A percentile compares a stretch with the other conserved stretches of the same genome.
Conservation (phyloP, 1,140 invertebrate genomes). For the Drosophila pseudoobscura region DNA sequence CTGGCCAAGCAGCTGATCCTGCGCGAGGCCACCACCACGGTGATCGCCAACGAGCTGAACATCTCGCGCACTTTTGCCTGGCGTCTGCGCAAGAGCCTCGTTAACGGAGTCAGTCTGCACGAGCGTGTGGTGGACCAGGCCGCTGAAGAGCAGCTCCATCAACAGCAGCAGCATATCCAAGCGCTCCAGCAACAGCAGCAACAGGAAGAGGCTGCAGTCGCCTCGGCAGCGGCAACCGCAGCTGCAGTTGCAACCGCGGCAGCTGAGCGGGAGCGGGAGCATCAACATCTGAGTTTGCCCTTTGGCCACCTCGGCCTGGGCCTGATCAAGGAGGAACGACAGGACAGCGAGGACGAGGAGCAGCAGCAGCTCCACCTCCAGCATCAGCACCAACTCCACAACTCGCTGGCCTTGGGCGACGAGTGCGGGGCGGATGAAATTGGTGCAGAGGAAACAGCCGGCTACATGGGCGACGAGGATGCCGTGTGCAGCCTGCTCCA, state of each 20-base stretch:
- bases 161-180: slow-evolving; percentile 34
- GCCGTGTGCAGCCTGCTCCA: slow-evolving; percentile 61
- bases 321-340: slow-evolving; percentile 65
- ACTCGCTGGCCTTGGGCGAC: slow-evolving; percentile 15
- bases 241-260: slow-evolving; percentile 17
- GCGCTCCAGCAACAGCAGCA: slow-evolving; percentile 21
- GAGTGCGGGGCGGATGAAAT: slow-evolving; percentile 61
- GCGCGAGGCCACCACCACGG: slow-evolving; percentile 78
- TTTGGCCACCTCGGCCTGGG: slow-evolving; percentile 53
- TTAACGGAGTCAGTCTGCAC: slow-evolving; percentile 77
- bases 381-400: slow-evolving; percentile 12
- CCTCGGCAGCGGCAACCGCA: slow-evolving; percentile 15
- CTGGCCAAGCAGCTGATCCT: slow-evolving; percentile 78
- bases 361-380: slow-evolving; percentile 21
- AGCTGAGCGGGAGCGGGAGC: slow-evolving; percentile 44
- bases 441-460: slow-evolving; percentile 68
- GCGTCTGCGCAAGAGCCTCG: slow-evolving; percentile 79
- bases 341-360: slow-evolving; percentile 66
- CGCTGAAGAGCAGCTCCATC: slow-evolving; percentile 55
- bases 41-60: slow-evolving; percentile 79
- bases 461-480: slow-evolving; percentile 65
- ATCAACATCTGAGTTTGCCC: slow-evolving; percentile 46
- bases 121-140: slow-evolving; percentile 75
- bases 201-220: slow-evolving; percentile 10
- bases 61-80: slow-evolving; percentile 82